These are phyloP conservation scores for Holothuria scabra DNA, from an alignment of 53 echinoderm and acorn worm genomes.

Conservation along the genomic window DNA sequence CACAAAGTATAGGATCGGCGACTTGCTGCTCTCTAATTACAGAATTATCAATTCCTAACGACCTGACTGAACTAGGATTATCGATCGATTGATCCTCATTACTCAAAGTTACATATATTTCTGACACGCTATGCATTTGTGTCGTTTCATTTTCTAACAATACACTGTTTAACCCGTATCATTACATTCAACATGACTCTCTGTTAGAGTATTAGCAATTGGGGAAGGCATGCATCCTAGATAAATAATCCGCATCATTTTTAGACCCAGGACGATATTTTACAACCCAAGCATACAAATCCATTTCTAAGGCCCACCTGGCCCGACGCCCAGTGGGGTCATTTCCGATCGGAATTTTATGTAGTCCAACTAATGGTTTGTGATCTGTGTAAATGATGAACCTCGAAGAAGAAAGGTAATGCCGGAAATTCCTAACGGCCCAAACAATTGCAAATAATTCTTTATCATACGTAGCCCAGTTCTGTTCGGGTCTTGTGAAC, in stretches of 20 bases:
- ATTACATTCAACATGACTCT: too few relatives aligned
- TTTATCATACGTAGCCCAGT: conserved; percentile 51
- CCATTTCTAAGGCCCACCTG: conserved; percentile 74
- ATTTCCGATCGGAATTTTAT: conserved; percentile 63
- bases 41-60: background rate
- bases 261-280: conserved; percentile 58
- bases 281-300: conserved; percentile 71
- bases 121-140: too few relatives aligned
- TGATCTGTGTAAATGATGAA: conserved; percentile 81
- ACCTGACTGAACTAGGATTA: background rate
- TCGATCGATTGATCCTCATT: too few relatives aligned
- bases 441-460: conserved; percentile 62
- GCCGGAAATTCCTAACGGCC: conserved; percentile 51
- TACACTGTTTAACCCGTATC: too few relatives aligned
- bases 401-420: conserved; percentile 33
- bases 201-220: background rate
- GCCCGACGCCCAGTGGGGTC: conserved; percentile 60
- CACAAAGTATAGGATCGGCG: background rate
- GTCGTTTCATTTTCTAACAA: too few relatives aligned
- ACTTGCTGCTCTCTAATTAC: background rate
- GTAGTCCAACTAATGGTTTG: conserved; percentile 64
- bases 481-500: conserved; percentile 34
- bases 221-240: conserved; percentile 61
- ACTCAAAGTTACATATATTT: too few relatives aligned
- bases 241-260: conserved; percentile 71